These are phyloP conservation scores for Piezodorus guildinii DNA, from an alignment of 1,140 invertebrate species.

Conservation along the genomic window DNA sequence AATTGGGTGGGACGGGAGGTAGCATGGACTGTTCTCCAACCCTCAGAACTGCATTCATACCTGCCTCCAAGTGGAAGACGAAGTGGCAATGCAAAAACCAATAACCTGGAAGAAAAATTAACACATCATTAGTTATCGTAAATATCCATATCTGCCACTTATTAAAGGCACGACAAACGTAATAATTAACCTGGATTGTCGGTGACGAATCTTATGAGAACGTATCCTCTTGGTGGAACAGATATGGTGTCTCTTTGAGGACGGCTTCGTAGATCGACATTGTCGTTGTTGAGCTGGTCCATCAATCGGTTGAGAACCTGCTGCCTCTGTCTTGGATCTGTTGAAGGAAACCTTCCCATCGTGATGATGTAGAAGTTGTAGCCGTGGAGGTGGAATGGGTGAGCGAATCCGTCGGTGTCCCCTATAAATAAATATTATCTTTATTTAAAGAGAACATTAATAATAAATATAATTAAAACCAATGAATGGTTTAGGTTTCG, in stretches of 20 bases:
- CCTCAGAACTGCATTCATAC: slow-evolving; percentile 39
- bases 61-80: slow-evolving; percentile 37
- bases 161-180: not conserved
- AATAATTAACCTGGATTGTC: slow-evolving; percentile 33
- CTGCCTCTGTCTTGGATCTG: not conserved
- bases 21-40: slow-evolving; percentile 36
- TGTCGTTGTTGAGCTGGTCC: slow-evolving; percentile 40
- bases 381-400: slow-evolving; percentile 84
- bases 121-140: not conserved
- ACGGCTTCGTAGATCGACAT: slow-evolving; percentile 42
- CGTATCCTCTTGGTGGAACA: slow-evolving; percentile 79
- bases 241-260: slow-evolving; percentile 79
- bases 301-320: not conserved
- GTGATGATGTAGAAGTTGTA: slow-evolving; percentile 60
- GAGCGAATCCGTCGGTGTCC: slow-evolving; percentile 42
- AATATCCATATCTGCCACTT: no score
- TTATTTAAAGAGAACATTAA: no score
- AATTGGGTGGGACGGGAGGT: slow-evolving; percentile 35
- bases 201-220: slow-evolving; percentile 37
- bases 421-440: no score
- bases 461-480: no score
- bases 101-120: slow-evolving; percentile 35
- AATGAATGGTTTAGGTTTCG: no score
- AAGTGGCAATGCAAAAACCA: slow-evolving; percentile 46
- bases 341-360: slow-evolving; percentile 16